phyloP scores from a whole-genome alignment of 2,113 vertebrate species.

The Mastomys coucha region DNA sequence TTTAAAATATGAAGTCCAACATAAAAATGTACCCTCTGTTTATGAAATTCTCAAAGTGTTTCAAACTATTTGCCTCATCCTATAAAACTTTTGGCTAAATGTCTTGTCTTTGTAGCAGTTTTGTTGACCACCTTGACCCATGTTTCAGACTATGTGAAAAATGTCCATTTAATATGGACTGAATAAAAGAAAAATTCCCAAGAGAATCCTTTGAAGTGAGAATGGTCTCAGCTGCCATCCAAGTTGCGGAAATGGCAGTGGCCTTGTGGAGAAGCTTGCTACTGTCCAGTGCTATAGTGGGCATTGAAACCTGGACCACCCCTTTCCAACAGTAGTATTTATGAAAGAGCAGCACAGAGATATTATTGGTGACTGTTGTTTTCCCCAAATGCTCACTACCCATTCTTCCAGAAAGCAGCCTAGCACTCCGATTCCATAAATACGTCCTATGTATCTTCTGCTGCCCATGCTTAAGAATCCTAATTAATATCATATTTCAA shows the following conservation, averaged over 20 bases:
- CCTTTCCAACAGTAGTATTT: rapidly evolving
- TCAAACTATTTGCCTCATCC: not conserved
- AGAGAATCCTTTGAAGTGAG: not conserved
- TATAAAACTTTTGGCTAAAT: not conserved
- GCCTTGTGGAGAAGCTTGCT: too few species aligned
- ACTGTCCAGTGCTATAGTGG: too few species aligned
- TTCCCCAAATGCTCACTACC: not conserved
- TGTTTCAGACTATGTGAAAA: not conserved
- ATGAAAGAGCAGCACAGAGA: not conserved
- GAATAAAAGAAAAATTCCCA: not conserved
- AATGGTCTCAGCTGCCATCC: rapidly evolving
- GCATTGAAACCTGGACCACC: not conserved
- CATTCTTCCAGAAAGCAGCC: not conserved
- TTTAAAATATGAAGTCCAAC: not conserved
- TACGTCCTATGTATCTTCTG: not conserved
- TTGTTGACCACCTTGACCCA: not conserved
- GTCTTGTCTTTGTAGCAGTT: rapidly evolving
- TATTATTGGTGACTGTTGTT: rapidly evolving
- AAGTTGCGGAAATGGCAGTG: not conserved
- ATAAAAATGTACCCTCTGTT: too few species aligned
- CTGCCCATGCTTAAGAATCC: not conserved
- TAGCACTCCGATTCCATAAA: not conserved
- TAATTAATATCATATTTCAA: not conserved
- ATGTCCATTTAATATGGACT: not conserved
- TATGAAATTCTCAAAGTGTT: not conserved